Base-by-base conservation (phyloP, 2,888 invertebrate genomes). In the Melikaiella ostensackeni region DNA sequence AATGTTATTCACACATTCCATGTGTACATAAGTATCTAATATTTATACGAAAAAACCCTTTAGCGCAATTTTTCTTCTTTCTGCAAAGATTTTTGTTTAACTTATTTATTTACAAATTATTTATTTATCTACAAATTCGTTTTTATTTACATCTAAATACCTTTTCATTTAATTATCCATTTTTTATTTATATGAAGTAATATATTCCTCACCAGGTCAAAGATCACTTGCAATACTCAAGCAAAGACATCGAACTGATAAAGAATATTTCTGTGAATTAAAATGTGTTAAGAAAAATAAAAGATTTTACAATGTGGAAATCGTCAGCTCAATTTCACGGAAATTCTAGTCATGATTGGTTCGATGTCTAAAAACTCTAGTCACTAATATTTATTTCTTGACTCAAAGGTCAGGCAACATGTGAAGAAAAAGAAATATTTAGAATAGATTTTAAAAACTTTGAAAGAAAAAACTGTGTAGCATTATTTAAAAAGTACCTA, bases 1-100 rank as follows among this genome's bases (percentile, higher is more conserved):
- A 89, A 89, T 90, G 86, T 87, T 85, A 82, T 86, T 81, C 79
- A 83, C 75, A 82, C 75, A 77, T 86, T 85, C 79, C 84, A 82
- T 61, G 27, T 66, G 42, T 74, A 73, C 42, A 74, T 61, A 62
- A 77, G 46, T 57, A 74, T 59, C 35, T 62, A 62, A 75, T 64
- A 33, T 63, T 64, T 64, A 38, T 74, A 46, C 35, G 30, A 70
- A 30, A n/a, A 8, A 50, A 30, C 27, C 46, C 42, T 38, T 38
- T 64, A 64, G 38, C 38, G 64, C 24, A 64, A 64, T 70, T 50
- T 27, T 27, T 19, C 5, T 24, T 66, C 2, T 27, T 30, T 19
- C 24, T 57, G 9, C n/a, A 16, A 46, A 7, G 9, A 42, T 46
- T 46, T 64, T 42, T 27, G 5, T 66, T 42, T 11, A 27, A 24